Conservation (phyloP, 2,113 vertebrate genomes). For the Picathartes gymnocephalus region DNA sequence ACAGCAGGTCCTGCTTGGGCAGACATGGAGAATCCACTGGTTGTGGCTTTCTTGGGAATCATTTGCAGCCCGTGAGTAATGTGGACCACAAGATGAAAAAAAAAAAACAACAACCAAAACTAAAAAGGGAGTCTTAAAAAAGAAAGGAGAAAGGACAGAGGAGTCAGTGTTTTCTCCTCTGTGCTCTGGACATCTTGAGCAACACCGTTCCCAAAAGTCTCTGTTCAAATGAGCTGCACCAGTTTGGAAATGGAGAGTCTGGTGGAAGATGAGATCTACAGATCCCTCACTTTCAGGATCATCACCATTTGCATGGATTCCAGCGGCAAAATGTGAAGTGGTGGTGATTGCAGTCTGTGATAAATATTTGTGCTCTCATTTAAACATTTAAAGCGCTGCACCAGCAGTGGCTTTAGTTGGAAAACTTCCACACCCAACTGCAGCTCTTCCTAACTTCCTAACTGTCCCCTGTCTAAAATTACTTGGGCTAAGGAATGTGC, state of each 20-base stretch:
- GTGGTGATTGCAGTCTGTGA: background rate
- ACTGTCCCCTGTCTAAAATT: background rate
- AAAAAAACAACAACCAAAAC: background rate
- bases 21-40: slow-evolving; percentile 41
- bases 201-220: background rate
- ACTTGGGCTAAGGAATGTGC: background rate
- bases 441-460: background rate
- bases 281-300: background rate
- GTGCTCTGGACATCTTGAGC: background rate
- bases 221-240: background rate
- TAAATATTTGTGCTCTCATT: background rate
- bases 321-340: background rate
- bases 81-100: slow-evolving; percentile 41
- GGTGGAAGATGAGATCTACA: background rate
- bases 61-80: slow-evolving; percentile 31
- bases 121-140: slow-evolving; percentile 17
- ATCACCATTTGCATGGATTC: background rate
- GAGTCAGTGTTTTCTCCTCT: background rate
- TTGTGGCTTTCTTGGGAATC: slow-evolving; percentile 43
- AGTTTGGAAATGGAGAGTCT: background rate
- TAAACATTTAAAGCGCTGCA: background rate
- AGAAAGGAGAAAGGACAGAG: slow-evolving; percentile 5
- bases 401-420: background rate
- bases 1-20: slow-evolving; percentile 35
- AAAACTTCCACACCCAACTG: background rate